phyloP scores from a whole-genome alignment of 2,888 invertebrate species.

The Campaea margaritaria region DNA sequence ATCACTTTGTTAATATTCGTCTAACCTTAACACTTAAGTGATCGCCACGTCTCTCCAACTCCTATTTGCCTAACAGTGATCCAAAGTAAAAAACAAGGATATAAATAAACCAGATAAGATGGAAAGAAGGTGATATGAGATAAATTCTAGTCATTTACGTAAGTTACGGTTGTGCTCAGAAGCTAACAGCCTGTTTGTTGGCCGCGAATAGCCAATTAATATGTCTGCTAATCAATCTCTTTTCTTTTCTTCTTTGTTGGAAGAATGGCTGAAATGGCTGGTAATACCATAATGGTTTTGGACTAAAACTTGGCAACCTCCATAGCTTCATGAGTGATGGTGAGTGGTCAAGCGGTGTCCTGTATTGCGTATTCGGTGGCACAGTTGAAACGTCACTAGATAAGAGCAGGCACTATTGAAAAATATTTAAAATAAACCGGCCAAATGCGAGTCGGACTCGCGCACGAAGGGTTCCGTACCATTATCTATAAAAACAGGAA shows the following conservation, averaged over 20 bases:
- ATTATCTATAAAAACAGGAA: too few species aligned
- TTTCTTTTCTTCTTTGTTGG: not conserved
- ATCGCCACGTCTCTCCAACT: not conserved
- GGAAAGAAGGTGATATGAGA: constrained; percentile 7
- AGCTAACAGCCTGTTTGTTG: constrained; percentile 13
- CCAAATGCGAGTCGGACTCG: too few species aligned
- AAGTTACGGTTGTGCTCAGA: constrained; percentile 1
- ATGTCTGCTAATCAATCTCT: constrained; percentile 1
- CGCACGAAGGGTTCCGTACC: too few species aligned
- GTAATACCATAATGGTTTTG: not conserved
- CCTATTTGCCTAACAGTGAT: not conserved
- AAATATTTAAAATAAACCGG: too few species aligned
- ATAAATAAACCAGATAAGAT: constrained; percentile 20
- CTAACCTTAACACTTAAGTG: not conserved
- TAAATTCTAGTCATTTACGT: constrained; percentile 15
- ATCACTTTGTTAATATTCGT: too few species aligned
- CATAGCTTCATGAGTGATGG: too few species aligned
- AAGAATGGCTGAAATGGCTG: not conserved
- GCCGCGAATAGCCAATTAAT: constrained; percentile 14
- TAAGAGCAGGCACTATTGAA: too few species aligned
- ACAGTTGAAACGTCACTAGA: too few species aligned
- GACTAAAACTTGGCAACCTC: too few species aligned
- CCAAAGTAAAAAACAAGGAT: constrained; percentile 8
- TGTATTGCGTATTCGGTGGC: too few species aligned
- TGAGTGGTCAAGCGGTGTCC: too few species aligned